These are phyloP conservation scores for Colossoma macropomum DNA, from an alignment of 2,113 vertebrate genomes.

Conservation along the genomic window DNA sequence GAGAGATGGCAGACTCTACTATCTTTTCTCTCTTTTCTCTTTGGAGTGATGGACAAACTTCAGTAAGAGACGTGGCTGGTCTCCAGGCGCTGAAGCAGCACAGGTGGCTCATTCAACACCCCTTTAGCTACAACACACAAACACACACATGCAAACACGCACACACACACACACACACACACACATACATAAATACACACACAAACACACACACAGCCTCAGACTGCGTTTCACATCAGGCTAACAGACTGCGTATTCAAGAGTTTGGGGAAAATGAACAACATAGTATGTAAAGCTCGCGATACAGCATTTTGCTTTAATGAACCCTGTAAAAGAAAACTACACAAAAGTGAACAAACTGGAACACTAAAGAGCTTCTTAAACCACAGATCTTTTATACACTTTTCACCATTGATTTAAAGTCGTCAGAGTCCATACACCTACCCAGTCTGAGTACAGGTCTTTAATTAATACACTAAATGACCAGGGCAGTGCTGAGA, in stretches of 20 bases:
- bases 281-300: background rate
- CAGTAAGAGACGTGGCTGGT: no score
- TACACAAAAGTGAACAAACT: background rate
- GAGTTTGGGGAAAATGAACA: background rate
- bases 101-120: no score
- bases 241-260: background rate
- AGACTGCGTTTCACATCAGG: background rate
- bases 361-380: background rate
- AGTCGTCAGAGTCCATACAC: background rate
- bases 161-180: no score
- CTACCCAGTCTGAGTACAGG: background rate
- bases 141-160: no score
- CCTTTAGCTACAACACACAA: no score
- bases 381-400: background rate
- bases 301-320: background rate
- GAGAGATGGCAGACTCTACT: no score
- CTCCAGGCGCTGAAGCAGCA: no score
- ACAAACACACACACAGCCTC: constrained; percentile 1
- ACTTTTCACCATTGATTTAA: background rate
- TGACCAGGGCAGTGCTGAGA: background rate
- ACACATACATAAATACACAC: no score
- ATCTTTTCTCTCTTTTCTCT: no score
- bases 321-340: background rate
- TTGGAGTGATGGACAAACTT: no score
- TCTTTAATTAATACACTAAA: background rate